A percentile compares a stretch with the other conserved stretches of the same genome.
Conservation (phyloP, 2,113 vertebrate genomes). For the Salvator merianae region DNA sequence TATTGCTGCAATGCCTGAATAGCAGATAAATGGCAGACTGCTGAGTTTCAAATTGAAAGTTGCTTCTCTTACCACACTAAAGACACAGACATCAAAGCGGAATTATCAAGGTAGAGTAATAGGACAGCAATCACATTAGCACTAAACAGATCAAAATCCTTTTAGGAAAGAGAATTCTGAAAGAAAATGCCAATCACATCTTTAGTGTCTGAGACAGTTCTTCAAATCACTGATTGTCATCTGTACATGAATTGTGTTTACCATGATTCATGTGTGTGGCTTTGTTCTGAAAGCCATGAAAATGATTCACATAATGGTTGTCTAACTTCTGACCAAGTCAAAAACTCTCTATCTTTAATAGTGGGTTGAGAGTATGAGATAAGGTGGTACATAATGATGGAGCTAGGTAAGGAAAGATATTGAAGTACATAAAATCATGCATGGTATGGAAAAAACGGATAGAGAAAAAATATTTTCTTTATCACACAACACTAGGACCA, state of each 20-base stretch:
- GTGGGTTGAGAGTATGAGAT: background rate
- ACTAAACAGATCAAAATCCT: background rate
- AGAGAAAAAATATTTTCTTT: too few relatives aligned
- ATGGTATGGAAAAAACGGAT: too few relatives aligned
- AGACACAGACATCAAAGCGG: background rate
- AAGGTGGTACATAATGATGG: too few relatives aligned
- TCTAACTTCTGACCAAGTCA: background rate
- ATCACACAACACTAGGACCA: too few relatives aligned
- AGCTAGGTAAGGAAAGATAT: too few relatives aligned
- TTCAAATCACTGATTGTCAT: background rate
- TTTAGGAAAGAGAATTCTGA: background rate
- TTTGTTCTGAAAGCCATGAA: background rate
- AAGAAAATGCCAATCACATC: constrained; percentile 4
- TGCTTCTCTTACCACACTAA: background rate
- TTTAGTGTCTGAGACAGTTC: background rate
- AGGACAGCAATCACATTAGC: background rate
- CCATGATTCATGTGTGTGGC: background rate
- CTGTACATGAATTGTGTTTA: too few relatives aligned
- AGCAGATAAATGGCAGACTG: background rate
- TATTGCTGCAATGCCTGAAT: background rate
- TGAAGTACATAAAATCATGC: too few relatives aligned
- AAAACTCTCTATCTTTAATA: background rate
- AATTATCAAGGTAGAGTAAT: background rate
- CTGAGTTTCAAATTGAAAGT: background rate
- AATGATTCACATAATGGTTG: background rate